Evolutionary conservation across 1,140 invertebrate genomes (phyloP), one percentile per base, ranked within the genome.

Genomic region (Grapholita molesta): DNA sequence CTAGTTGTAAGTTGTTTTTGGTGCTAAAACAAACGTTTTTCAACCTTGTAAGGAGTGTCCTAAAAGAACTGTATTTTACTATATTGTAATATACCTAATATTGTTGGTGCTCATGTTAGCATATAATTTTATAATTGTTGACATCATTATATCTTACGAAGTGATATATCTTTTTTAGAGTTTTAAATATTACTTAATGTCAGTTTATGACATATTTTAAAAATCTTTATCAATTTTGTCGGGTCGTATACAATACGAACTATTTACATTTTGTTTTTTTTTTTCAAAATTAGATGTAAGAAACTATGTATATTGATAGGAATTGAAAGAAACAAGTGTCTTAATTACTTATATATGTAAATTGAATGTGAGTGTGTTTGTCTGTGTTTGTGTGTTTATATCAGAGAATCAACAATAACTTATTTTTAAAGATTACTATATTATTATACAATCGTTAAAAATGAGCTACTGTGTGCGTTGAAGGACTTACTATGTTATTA

Each of bases 401-500:
- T 4, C 42, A 21, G 42, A 6, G 18, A 48, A 48, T 2, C 18
- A 48, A 48, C 42, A 48, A 18, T 21, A 48, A 18, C n/a, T 48
- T 18, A 48, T 48, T 18, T 48, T 2, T 48, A 15, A 21, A 48
- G 42, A 48, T 48, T 48, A 9, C 42, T 48, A 21, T 1, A 42
- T 15, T 42, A 15, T 15, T 42, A 15, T 4, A n/a, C n/a, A 7
- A 6, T 42, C 38, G n/a, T 48, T 21, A 48, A 21, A 48, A 18
- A 48, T 67, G 9, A 42, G 25, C 70, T 72, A 73, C 70, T 71
- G 53, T 33, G 66, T 64, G 38, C 35, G 64, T 48, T 38, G 35
- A 24, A 32, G 23, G 57, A 70, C 28, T 68, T 74, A 68, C 69
- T 66, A 68, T 68, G 48, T 70, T 79, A 68, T 70, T 66, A 68